Percentiles rank a stretch among this genome's conserved stretches.
Evolutionary conservation across 2,113 vertebrate species (phyloP).

Genomic region (Actenoides lindsayi): DNA sequence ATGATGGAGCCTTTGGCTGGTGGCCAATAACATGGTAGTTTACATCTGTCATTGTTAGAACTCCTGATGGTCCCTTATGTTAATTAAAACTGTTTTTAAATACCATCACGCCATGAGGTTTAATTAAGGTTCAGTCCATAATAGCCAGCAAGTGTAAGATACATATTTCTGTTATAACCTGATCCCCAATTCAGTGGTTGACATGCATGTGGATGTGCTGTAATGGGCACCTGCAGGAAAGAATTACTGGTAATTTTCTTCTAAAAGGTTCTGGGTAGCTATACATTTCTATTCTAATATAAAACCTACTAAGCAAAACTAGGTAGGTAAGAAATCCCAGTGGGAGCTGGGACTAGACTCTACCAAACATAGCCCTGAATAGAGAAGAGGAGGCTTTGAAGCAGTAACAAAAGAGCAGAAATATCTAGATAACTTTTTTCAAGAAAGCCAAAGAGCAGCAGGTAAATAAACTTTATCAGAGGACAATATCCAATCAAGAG

Average conservation of each 20-base stretch:
- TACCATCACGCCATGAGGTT: constrained; percentile 8
- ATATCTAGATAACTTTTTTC: not conserved
- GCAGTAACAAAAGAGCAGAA: not conserved
- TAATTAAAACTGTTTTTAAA: constrained; percentile 63
- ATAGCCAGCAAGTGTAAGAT: not conserved
- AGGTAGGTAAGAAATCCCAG: not conserved
- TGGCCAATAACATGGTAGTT: constrained; percentile 10
- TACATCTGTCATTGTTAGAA: constrained; percentile 52
- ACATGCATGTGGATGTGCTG: not conserved
- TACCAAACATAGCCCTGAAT: rapidly evolving
- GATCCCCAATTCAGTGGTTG: not conserved
- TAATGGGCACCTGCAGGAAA: not conserved
- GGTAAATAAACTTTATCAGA: not conserved
- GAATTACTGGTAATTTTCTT: not conserved
- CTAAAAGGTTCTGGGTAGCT: not conserved
- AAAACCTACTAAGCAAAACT: not conserved
- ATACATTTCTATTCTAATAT: not conserved
- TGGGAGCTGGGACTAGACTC: not conserved
- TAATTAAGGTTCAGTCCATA: constrained; percentile 41
- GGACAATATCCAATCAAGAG: not conserved
- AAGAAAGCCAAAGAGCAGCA: not conserved
- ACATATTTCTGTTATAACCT: not conserved
- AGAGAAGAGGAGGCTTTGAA: not conserved
- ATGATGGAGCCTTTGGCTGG: constrained; percentile 23
- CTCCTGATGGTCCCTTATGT: constrained; percentile 53